Percentiles rank a stretch among this genome's conserved stretches.
Evolutionary conservation across 2,797 vertebrate genomes (phyloP).

Genomic region (Enteromius trimaculatus): DNA sequence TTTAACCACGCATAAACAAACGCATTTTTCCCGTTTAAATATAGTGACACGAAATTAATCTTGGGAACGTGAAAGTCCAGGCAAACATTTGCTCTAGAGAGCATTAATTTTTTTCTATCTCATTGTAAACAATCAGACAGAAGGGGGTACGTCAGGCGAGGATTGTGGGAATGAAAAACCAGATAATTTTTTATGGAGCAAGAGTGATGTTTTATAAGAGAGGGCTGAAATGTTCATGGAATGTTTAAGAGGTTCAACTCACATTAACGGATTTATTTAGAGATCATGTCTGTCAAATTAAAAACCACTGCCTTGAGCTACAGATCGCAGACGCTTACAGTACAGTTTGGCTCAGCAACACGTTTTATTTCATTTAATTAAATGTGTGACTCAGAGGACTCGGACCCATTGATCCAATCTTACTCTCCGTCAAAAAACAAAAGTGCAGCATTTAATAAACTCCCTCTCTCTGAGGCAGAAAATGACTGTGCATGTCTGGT

Average conservation of each 20-base stretch:
- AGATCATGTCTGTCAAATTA: conserved; percentile 64
- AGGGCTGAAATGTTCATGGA: conserved; percentile 27
- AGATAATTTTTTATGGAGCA: conserved; percentile 31
- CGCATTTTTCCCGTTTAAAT: conserved; percentile 1
- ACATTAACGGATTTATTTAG: conserved; percentile 17
- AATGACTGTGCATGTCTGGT: conserved; percentile 33
- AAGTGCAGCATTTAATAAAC: conserved; percentile 34
- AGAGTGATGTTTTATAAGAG: neutral
- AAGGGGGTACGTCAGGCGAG: conserved; percentile 17
- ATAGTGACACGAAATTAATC: conserved; percentile 28
- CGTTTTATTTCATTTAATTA: conserved; percentile 53
- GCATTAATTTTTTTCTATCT: neutral
- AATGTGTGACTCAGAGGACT: conserved; percentile 61
- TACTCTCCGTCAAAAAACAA: conserved; percentile 22
- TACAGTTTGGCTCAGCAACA: conserved; percentile 52
- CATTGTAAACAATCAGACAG: conserved; percentile 22
- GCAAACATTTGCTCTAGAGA: conserved; percentile 30
- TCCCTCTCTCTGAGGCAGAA: neutral
- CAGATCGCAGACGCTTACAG: conserved; percentile 64
- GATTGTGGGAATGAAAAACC: conserved; percentile 35
- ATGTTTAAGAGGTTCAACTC: neutral
- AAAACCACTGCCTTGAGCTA: conserved; percentile 63
- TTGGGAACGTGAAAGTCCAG: neutral
- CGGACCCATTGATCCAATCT: conserved; percentile 29
- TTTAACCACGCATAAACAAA: conserved; percentile 8